These are phyloP conservation scores for Thunnus thynnus DNA, from an alignment of 2,113 vertebrate species.

Conservation along the genomic window DNA sequence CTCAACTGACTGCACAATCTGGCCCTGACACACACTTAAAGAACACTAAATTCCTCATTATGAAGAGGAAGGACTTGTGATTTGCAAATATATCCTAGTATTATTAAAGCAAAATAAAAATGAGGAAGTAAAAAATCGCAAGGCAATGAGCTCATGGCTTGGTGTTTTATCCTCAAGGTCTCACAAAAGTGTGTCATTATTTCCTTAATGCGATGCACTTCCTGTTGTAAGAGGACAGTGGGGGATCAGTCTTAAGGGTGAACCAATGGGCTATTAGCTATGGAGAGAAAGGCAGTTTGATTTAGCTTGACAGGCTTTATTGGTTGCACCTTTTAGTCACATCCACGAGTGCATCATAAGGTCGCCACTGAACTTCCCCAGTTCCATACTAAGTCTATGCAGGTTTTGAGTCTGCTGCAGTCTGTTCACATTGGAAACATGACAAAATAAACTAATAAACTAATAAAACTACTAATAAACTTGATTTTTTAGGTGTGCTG, in stretches of 20 bases:
- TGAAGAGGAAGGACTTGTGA: neutral
- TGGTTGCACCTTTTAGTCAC: slow-evolving; percentile 13
- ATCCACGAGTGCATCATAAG: neutral
- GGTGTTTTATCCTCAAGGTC: neutral
- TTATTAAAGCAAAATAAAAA: slow-evolving; percentile 11
- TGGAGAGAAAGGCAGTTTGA: neutral
- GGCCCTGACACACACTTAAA: slow-evolving; percentile 30
- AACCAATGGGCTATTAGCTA: slow-evolving; percentile 11
- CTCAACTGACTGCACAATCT: slow-evolving; percentile 19
- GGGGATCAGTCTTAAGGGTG: neutral
- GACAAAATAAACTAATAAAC: neutral
- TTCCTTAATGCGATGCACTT: slow-evolving; percentile 36
- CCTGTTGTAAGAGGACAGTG: slow-evolving; percentile 2
- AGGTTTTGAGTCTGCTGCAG: neutral
- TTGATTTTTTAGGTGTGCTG: neutral
- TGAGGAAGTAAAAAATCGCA: neutral
- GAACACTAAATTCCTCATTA: slow-evolving; percentile 33
- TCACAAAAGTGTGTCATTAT: slow-evolving; percentile 9
- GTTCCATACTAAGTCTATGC: neutral
- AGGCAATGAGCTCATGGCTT: neutral
- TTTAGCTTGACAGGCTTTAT: neutral
- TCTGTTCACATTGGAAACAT: neutral
- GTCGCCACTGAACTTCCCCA: neutral
- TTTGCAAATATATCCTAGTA: neutral
- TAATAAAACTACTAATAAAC: no score